A percentile compares a stretch with the other conserved stretches of the same genome.
phyloP scores from a whole-genome alignment of 2,113 vertebrate species.

The Megalops atlanticus region DNA sequence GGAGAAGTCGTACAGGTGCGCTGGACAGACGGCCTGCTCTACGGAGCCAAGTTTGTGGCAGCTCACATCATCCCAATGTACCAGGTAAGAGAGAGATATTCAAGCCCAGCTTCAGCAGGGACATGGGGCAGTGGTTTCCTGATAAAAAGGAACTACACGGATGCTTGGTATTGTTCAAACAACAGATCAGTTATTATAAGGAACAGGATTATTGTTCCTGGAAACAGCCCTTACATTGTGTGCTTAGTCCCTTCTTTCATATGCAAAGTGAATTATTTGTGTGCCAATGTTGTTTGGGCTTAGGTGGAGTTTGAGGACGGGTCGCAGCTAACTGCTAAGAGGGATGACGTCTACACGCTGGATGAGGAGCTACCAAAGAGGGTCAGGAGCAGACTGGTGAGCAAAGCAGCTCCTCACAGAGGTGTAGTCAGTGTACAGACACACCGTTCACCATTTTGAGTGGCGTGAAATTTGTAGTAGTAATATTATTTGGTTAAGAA shows the following conservation, averaged over 20 bases:
- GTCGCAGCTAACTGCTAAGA: conserved; percentile 91
- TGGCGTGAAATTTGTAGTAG: too few relatives aligned
- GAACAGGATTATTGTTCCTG: not conserved
- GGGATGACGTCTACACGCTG: conserved; percentile 93
- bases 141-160: not conserved
- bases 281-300: not conserved
- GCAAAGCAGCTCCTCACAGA: conserved; percentile 31
- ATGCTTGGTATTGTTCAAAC: not conserved
- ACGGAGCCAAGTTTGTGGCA: conserved; percentile 92
- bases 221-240: not conserved
- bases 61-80: conserved; percentile 96
- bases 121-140: not conserved
- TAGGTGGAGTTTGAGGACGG: conserved; percentile 98
- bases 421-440: not conserved
- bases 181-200: not conserved
- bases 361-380: conserved; percentile 97
- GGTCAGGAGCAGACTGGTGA: conserved; percentile 93
- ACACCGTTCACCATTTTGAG: not conserved
- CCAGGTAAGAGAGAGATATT: conserved; percentile 72
- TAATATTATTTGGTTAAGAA: too few relatives aligned
- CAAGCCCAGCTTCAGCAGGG: not conserved
- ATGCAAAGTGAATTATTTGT: not conserved
- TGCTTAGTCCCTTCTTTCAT: not conserved
- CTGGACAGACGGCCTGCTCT: conserved; percentile 94
- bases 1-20: conserved; percentile 90